phyloP scores from a whole-genome alignment of 2,888 invertebrate species.

The Acleris literana region DNA sequence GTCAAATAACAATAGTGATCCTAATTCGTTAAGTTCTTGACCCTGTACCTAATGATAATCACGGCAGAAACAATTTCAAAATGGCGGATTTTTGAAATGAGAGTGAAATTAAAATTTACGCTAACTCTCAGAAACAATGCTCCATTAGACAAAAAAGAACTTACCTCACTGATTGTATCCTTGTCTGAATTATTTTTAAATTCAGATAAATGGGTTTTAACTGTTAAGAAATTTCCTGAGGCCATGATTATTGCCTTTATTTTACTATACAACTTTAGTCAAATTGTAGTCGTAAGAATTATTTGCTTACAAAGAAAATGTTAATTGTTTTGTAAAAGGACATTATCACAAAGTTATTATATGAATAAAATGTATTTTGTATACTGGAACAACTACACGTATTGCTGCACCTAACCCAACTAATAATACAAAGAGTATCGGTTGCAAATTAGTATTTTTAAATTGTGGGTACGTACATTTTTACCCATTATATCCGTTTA shows the following conservation, averaged over 20 bases:
- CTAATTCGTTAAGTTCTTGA: too few species aligned
- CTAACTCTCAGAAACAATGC: not conserved
- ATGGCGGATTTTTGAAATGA: constrained; percentile 43
- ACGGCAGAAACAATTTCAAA: constrained; percentile 37
- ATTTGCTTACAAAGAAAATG: not conserved
- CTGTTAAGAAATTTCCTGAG: constrained; percentile 45
- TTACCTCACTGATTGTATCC: constrained; percentile 79
- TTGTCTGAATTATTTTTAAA: constrained; percentile 76
- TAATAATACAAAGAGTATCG: constrained; percentile 40
- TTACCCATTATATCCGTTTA: not conserved
- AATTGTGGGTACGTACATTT: constrained; percentile 49
- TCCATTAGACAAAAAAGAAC: constrained; percentile 38
- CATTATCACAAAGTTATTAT: constrained; percentile 2
- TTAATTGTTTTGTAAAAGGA: not conserved
- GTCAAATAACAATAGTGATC: too few species aligned
- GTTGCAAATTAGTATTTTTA: not conserved
- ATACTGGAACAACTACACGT: constrained; percentile 61
- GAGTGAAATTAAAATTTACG: not conserved
- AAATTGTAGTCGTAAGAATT: not conserved
- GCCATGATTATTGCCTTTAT: constrained; percentile 38
- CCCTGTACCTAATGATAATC: too few species aligned
- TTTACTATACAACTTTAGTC: not conserved
- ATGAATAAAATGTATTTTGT: constrained; percentile 24
- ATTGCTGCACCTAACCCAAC: constrained; percentile 57
- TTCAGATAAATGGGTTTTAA: constrained; percentile 78